Percentiles rank a stretch among this genome's conserved stretches.
Evolutionary conservation across 2,888 invertebrate species (phyloP).

Genomic region (Aquatica leii): DNA sequence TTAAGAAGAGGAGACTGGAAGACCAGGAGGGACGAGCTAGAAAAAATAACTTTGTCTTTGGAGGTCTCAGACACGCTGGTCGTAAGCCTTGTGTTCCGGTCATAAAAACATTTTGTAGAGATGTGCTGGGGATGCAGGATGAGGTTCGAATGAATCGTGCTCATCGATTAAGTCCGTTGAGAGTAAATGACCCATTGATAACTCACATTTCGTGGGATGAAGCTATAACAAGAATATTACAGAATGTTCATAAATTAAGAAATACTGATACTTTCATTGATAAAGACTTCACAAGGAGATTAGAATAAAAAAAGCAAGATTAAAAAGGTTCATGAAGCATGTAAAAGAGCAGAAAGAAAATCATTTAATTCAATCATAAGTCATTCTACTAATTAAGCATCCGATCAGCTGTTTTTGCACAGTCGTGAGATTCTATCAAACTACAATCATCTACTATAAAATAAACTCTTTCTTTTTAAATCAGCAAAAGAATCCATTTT

Average conservation of each 20-base stretch:
- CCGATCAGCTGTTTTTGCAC: no score
- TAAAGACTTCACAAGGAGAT: not conserved
- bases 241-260: not conserved
- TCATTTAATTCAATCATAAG: no score
- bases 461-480: no score
- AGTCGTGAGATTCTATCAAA: no score
- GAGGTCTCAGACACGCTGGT: not conserved
- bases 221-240: not conserved
- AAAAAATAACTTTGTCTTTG: not conserved
- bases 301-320: not conserved
- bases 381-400: no score
- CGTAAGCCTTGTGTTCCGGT: not conserved
- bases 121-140: no score
- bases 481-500: no score
- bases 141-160: no score
- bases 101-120: not conserved
- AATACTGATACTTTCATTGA: not conserved
- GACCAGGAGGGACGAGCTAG: not conserved
- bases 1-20: not conserved
- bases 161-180: not conserved
- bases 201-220: not conserved
- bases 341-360: not conserved
- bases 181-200: not conserved
- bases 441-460: no score
- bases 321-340: no score